phyloP scores from a whole-genome alignment of 2,888 invertebrate genomes.

The Agapostemon virescens region DNA sequence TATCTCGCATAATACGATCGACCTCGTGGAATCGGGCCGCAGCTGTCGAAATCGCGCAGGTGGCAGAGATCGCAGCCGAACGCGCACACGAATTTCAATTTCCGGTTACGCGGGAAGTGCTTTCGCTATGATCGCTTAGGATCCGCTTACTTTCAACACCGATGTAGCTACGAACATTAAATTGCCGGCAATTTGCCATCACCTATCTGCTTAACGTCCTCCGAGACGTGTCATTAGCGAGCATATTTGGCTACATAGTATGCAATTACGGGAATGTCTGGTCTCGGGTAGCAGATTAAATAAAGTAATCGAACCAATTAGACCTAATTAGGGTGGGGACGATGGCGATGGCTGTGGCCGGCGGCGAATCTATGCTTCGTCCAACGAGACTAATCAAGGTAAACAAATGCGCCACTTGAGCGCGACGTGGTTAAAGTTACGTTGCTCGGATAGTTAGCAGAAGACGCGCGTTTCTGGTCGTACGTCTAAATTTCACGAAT shows the following conservation, averaged over 20 bases:
- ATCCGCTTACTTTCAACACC: conserved; percentile 25
- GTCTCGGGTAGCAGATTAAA: not conserved
- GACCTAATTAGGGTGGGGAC: not conserved
- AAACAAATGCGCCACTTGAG: too few relatives aligned
- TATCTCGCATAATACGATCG: not conserved
- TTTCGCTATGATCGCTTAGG: conserved; percentile 21
- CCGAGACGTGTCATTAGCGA: conserved; percentile 3
- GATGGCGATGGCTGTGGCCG: not conserved
- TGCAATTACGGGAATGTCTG: conserved; percentile 17
- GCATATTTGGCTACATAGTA: not conserved
- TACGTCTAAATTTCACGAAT: too few relatives aligned
- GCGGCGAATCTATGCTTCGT: not conserved
- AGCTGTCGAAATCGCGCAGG: conserved; percentile 59
- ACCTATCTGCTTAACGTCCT: conserved; percentile 15
- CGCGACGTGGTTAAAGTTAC: too few relatives aligned
- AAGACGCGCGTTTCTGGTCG: too few relatives aligned
- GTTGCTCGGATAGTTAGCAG: too few relatives aligned
- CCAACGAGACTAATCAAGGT: too few relatives aligned
- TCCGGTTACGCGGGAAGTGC: conserved; percentile 43
- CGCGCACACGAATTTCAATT: conserved; percentile 55
- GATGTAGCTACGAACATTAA: conserved; percentile 27
- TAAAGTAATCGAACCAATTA: conserved; percentile 18
- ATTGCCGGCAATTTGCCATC: conserved; percentile 40
- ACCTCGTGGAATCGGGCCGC: conserved; percentile 38
- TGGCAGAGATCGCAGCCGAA: conserved; percentile 46